Evolutionary conservation across 2,113 vertebrate species (phyloP), one percentile per base, ranked within the genome.

Genomic region (Dermatemys mawii): DNA sequence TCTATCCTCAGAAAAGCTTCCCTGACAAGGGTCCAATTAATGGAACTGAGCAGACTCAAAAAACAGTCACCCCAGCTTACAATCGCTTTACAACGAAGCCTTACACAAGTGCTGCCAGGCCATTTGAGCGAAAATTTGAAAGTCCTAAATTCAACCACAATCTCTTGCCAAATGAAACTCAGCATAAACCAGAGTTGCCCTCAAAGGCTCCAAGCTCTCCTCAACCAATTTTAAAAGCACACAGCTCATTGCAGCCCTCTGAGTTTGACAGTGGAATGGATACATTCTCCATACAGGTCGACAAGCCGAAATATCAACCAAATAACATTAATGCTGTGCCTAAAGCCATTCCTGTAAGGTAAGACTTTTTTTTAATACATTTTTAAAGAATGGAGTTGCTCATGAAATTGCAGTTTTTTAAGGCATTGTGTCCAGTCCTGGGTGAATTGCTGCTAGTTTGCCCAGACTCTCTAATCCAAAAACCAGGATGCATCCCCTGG

Each of bases 101-200:
- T 14, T 99, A 99, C 92, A 99, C 98, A 57, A 98, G 97, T 95
- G 97, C 98, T 32, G 98, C 99, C 11, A 98, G 99, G 67, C 99
- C 98, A 6, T 99, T 99, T 78, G 99, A 99, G 95, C 99, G 99
- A 98, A 99, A 99, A 98, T 99, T 99, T 60, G 99, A 99, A 94
- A 99, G 99, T 90, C 99, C 99, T 1, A 99, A 99, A 96, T 99
- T 99, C 98, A 99, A 99, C 97, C 99, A 99, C 96, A 99, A 99
- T 96, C 99, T 99, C 95, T 97, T 99, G 97, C 99, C 99, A 93
- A 99, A 99, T 70, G 99, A 99, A 98, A 97, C 97, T 79, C 97
- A 97, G 60, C 98, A 97, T 95, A 99, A 99, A 90, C 96, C 98
- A 4, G 99, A 99, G 80, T 95, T 98, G 93, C 97, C 98, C 92